Evolutionary conservation across 2,888 invertebrate species (phyloP).

Genomic region (Penaeus monodon): DNA sequence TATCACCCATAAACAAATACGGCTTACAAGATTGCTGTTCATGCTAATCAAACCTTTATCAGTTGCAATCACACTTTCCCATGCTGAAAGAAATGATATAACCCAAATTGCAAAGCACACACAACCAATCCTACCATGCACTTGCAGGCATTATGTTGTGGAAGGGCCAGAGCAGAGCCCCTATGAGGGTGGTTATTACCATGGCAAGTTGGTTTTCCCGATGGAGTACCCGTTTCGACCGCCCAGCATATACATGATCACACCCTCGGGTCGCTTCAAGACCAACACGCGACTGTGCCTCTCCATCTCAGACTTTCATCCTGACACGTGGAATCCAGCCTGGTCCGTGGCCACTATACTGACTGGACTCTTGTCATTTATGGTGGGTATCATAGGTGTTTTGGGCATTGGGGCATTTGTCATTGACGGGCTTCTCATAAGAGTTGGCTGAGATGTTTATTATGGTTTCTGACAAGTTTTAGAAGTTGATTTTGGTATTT

Average conservation of each 20-base stretch:
- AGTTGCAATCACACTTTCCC: too few species aligned
- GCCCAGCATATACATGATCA: constrained; percentile 97
- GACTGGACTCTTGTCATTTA: constrained; percentile 95
- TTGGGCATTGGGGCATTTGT: not conserved
- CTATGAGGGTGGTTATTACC: constrained; percentile 91
- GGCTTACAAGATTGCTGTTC: too few species aligned
- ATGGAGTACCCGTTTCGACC: constrained; percentile 97
- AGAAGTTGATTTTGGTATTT: too few species aligned
- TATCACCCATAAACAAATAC: not conserved
- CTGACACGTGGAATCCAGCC: constrained; percentile 99
- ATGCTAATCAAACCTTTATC: too few species aligned
- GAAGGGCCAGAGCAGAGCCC: constrained; percentile 95
- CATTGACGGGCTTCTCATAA: not conserved
- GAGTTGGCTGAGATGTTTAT: not conserved
- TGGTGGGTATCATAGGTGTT: constrained; percentile 76
- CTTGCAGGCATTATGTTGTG: constrained; percentile 91
- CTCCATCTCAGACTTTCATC: constrained; percentile 94
- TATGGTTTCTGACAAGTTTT: too few species aligned
- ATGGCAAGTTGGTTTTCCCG: constrained; percentile 95
- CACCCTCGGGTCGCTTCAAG: constrained; percentile 88
- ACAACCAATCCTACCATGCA: too few species aligned
- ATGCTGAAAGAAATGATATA: too few species aligned
- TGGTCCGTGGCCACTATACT: constrained; percentile 97
- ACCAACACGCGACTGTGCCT: constrained; percentile 92
- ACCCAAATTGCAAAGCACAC: too few species aligned